Conservation (phyloP, 2,113 vertebrate genomes). For the Indicator indicator region DNA sequence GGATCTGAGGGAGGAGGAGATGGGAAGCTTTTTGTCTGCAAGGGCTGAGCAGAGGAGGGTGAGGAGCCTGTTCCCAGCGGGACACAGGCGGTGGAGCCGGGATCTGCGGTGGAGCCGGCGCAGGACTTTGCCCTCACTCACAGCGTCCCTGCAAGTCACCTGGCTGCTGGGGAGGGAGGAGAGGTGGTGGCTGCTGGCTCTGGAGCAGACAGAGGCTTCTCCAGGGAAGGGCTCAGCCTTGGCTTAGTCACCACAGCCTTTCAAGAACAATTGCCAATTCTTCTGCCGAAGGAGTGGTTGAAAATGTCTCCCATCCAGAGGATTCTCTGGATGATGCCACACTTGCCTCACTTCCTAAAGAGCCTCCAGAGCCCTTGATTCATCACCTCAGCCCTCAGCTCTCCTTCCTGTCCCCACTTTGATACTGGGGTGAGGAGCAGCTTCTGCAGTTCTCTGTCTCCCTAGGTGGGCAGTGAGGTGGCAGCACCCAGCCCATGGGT, state of each 20-base stretch:
- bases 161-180: neutral
- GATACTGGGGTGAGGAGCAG: neutral
- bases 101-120: rapidly evolving
- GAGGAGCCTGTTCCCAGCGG: neutral
- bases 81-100: neutral
- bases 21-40: constrained; percentile 12
- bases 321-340: neutral
- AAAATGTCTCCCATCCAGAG: constrained; percentile 29
- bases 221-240: neutral
- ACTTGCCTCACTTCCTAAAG: constrained; percentile 36
- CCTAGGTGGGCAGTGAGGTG: constrained; percentile 37
- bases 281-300: neutral
- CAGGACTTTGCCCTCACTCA: neutral
- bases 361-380: neutral
- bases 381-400: neutral
- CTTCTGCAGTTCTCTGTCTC: neutral
- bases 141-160: neutral
- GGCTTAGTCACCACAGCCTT: neutral
- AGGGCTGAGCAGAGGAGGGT: neutral
- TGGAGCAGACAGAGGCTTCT: neutral
- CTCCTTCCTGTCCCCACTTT: neutral
- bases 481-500: constrained; percentile 30
- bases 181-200: neutral
- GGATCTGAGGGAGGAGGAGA: constrained; percentile 26
- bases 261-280: neutral